Base-by-base conservation (phyloP, 2,113 vertebrate genomes). In the Ptilonorhynchus violaceus region DNA sequence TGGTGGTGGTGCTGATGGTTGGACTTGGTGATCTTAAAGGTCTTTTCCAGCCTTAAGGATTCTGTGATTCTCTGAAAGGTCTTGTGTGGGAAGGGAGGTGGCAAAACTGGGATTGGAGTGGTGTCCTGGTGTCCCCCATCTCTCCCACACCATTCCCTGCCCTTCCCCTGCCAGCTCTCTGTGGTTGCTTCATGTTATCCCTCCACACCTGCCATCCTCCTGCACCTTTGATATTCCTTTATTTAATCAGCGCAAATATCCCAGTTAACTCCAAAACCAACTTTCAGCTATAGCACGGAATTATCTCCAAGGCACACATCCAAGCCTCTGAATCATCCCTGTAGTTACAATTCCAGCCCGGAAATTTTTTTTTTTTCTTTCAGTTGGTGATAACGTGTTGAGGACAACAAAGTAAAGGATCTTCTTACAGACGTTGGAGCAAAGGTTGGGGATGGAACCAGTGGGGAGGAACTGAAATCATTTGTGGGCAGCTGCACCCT, bases 271-370 rank as follows among this genome's bases (percentile, higher is more conserved):
- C 82, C 92, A 64, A 59, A 80, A 42, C 88, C 33, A 50, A 77
- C 92, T 89, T 80, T 87, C 52, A 49, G 69, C 84, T 94, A 13
- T 0, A 92, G 75, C 59, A 0, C 44, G 11, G 49, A 50, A 77
- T 96, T 90, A 75, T 86, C 92, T 91, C 66, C 1, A 33, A 59
- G 93, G 96, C 96, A 78, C 60, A 2, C 12, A 2, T 69, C 94
- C 96, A 95, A 83, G 46, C 33, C 90, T 95, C 78, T 96, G 96
- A 94, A 78, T 96, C 96, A 88, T 88, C 83, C 56, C 75, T 4
- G n/a, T 31, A 85, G 94, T 89, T 88, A 7, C 52, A 79, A 39
- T 81, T 91, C 90, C 68, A 80, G 95, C 79, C 79, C 27, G 68
- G 88, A 80, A n/a, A 17, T 60, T 66, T 63, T 15, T 17, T 17